These are phyloP conservation scores for Smittia sp. DNA, from an alignment of 2,888 invertebrate genomes.

Conservation along the genomic window DNA sequence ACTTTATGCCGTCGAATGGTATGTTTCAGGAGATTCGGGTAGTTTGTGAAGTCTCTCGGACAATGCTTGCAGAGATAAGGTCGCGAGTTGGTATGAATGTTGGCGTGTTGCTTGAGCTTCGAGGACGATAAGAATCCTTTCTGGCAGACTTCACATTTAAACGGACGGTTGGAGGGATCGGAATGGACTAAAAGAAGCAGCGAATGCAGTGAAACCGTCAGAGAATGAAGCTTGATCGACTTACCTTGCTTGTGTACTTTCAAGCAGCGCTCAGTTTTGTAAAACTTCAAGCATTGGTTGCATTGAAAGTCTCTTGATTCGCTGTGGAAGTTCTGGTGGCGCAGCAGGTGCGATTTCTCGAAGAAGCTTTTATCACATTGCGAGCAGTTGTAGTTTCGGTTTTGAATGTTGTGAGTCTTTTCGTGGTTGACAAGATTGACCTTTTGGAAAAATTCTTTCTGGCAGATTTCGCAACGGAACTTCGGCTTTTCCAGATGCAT, in stretches of 20 bases:
- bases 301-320: conserved; percentile 52
- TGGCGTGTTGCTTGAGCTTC: conserved; percentile 60
- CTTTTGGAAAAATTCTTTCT: conserved; percentile 54
- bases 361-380: conserved; percentile 53
- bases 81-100: conserved; percentile 59
- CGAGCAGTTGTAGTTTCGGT: conserved; percentile 52
- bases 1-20: conserved; percentile 58
- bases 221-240: too few species aligned
- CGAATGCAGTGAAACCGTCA: too few species aligned
- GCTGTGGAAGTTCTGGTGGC: conserved; percentile 53
- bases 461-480: conserved; percentile 53
- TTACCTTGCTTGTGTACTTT: conserved; percentile 59
- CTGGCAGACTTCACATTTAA: conserved; percentile 57
- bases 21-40: conserved; percentile 62
- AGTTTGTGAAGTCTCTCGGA: conserved; percentile 60
- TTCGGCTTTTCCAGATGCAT: conserved; percentile 53
- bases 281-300: conserved; percentile 54
- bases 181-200: too few species aligned
- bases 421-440: conserved; percentile 53
- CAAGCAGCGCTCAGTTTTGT: conserved; percentile 59
- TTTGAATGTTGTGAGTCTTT: conserved; percentile 50
- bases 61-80: conserved; percentile 61
- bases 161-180: conserved; percentile 54
- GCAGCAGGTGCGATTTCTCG: conserved; percentile 52
- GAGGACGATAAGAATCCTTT: conserved; percentile 61